Percentiles rank a stretch among this genome's conserved stretches.
phyloP scores from a whole-genome alignment of 2,888 invertebrate species.

The Tipula helvola region DNA sequence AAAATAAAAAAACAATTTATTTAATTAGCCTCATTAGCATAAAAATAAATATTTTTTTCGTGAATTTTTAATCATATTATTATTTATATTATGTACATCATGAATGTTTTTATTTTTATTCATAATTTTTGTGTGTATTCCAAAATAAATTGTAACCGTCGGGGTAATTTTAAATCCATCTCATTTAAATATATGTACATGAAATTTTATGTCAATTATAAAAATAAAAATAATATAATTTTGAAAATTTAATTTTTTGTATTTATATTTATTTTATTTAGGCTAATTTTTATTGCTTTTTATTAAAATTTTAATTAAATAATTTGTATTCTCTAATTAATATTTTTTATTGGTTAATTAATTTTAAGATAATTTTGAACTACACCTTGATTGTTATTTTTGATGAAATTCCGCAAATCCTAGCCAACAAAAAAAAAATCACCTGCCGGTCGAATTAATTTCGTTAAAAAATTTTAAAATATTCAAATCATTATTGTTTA shows the following conservation, averaged over 20 bases:
- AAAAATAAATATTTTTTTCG: neutral
- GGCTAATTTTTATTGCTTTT: slow-evolving; percentile 1
- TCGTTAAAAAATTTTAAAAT: neutral
- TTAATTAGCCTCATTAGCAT: neutral
- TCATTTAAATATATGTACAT: neutral
- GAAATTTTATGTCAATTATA: no score
- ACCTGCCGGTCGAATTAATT: neutral
- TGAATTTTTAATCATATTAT: neutral
- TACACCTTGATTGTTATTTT: neutral
- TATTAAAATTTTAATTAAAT: neutral
- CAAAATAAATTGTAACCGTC: neutral
- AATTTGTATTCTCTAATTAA: neutral
- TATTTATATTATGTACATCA: neutral
- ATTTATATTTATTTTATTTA: neutral
- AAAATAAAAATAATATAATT: neutral
- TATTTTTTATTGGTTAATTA: neutral
- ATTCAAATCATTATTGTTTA: neutral
- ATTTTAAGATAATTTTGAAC: neutral
- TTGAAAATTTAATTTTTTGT: neutral
- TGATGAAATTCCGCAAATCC: neutral
- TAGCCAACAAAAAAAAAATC: neutral
- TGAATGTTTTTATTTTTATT: neutral
- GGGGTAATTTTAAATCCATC: neutral
- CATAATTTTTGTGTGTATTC: neutral
- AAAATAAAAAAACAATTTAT: neutral